phyloP scores from a whole-genome alignment of 37 sponge, comb jelly and placozoan species.

The Ephydatia muelleri region DNA sequence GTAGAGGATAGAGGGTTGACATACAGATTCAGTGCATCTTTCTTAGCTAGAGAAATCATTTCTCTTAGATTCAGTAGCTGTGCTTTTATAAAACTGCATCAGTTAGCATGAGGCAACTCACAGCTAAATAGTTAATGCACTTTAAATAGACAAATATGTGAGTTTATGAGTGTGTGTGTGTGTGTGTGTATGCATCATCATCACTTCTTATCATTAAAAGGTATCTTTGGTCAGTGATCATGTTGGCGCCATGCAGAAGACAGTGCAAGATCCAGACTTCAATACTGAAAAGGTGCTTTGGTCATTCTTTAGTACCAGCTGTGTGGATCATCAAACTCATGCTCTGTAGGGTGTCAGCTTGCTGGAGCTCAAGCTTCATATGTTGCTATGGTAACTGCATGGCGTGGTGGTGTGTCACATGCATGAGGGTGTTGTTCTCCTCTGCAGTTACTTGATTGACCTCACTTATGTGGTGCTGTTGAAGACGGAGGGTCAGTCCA shows the following conservation, averaged over 20 bases:
- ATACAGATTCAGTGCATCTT: too few species aligned
- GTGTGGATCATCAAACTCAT: neutral
- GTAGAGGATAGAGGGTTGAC: too few species aligned
- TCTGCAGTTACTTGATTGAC: conserved; percentile 70
- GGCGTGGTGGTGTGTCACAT: neutral
- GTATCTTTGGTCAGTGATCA: neutral
- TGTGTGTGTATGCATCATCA: neutral
- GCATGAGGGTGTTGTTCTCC: too few species aligned
- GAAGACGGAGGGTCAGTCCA: conserved; percentile 56
- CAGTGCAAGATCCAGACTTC: conserved; percentile 5
- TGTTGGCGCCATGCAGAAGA: neutral
- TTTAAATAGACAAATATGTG: too few species aligned
- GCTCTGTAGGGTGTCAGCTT: conserved; percentile 59
- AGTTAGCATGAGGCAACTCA: too few species aligned
- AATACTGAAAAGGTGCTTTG: conserved; percentile 13
- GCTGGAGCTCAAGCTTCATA: conserved; percentile 71
- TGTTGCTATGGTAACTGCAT: conserved; percentile 54
- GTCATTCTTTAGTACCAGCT: neutral
- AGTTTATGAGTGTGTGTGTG: too few species aligned
- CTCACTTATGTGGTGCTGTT: conserved; percentile 48
- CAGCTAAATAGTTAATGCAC: too few species aligned
- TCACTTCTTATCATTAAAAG: neutral
- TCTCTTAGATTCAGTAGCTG: too few species aligned
- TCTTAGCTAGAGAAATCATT: too few species aligned
- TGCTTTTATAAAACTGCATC: too few species aligned